Conservation (phyloP, 2,113 vertebrate species). For the Gallinago media region DNA sequence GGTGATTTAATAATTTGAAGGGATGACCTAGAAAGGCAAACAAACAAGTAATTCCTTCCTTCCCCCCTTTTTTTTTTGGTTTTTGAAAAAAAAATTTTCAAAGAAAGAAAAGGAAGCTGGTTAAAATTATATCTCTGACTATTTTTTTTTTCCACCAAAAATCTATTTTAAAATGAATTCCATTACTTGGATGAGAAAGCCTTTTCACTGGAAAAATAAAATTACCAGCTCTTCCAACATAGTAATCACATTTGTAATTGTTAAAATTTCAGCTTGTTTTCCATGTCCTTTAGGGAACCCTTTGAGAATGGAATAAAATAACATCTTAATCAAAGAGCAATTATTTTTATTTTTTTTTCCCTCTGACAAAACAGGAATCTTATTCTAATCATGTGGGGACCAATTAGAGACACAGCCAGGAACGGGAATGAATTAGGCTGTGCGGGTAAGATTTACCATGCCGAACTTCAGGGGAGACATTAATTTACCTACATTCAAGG, state of each 20-base stretch:
- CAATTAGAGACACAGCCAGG: background rate
- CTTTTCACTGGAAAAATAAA: background rate
- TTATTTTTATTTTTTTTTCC: background rate
- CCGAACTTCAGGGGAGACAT: background rate
- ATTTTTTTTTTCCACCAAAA: background rate
- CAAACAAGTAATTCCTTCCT: background rate
- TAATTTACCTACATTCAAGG: background rate
- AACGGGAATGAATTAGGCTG: background rate
- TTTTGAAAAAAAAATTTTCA: accelerated
- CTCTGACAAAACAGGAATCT: background rate
- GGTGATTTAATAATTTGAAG: background rate
- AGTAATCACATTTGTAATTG: background rate
- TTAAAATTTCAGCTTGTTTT: background rate
- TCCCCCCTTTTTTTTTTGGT: no score
- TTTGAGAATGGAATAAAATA: background rate
- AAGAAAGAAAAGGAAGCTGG: background rate
- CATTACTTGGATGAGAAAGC: background rate
- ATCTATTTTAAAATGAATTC: background rate
- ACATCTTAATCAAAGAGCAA: background rate
- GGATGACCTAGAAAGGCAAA: background rate
- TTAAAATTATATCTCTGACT: background rate
- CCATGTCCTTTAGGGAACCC: background rate
- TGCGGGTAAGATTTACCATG: background rate
- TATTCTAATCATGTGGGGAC: background rate
- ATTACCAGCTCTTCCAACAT: background rate